Evolutionary conservation across 2,797 vertebrate genomes (phyloP), one percentile per base, ranked within the genome.

Genomic region (Rachycentron canadum): DNA sequence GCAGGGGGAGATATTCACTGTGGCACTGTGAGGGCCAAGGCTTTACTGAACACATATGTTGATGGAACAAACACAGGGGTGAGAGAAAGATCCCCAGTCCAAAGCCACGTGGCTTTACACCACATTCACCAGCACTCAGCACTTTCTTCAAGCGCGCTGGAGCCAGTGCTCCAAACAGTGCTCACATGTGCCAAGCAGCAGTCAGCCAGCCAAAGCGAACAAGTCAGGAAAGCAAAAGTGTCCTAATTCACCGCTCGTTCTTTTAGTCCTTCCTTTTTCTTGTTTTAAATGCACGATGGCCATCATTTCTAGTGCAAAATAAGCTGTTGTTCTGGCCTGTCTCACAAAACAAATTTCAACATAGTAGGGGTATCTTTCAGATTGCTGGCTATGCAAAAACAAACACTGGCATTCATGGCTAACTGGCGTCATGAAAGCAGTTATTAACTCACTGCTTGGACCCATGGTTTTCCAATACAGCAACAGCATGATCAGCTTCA

Each of bases 81-180:
- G 84, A 84, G 59, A 78, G 83, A 78, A 60, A 59, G 83, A 82
- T 79, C 89, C 65, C 58, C 76, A 28, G 49, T 78, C 90, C 89
- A 83, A 89, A 87, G 90, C 85, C 87, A 86, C 87, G 82, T 90
- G 87, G 89, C 89, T 90, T 90, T 47, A 75, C 88, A 90, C 82
- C 82, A 64, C 85, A 88, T 91, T 91, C 87, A 84, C 88, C 83
- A 85, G 85, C 83, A 82, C 91, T 93, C 91, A 93, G 92, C 89
- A 90, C 89, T 91, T 92, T 91, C 78, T 79, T 32, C 56, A 66
- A 68, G 71, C 83, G 76, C 7, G 7, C 83, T 52, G 68, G 77
- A 83, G 65, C 56, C 74, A 28, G 62, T 41, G 73, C 83, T 82
- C 69, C 73, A 50, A 86, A 82, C 82, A 76, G 78, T 59, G 1